Conservation (phyloP, 1,140 invertebrate species). For the Babylonia areolata region DNA sequence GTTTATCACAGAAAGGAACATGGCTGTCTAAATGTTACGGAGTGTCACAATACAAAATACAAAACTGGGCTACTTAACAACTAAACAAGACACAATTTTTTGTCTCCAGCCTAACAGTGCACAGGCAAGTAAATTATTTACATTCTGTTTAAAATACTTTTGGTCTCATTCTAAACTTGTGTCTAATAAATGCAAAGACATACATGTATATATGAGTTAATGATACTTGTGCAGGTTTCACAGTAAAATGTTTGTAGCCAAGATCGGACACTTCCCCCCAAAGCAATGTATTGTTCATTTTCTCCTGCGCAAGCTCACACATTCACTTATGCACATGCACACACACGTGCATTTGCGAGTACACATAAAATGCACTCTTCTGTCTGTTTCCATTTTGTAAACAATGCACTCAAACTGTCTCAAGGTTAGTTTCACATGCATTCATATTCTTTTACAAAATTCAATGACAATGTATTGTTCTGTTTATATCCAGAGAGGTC, state of each 20-base stretch:
- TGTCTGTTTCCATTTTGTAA: no score
- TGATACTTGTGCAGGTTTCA: not conserved
- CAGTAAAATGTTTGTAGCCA: not conserved
- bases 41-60: not conserved
- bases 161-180: not conserved
- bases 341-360: not conserved
- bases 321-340: not conserved
- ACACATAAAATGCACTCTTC: no score
- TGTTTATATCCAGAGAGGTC: not conserved
- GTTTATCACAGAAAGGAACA: not conserved
- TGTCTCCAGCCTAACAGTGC: not conserved
- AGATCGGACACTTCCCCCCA: not conserved
- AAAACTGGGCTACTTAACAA: not conserved
- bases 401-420: no score
- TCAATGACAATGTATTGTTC: not conserved
- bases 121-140: not conserved
- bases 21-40: not conserved
- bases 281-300: not conserved
- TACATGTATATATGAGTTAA: not conserved
- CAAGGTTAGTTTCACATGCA: no score
- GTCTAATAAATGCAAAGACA: not conserved
- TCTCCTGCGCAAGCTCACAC: not conserved
- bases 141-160: not conserved
- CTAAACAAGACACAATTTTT: not conserved
- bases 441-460: no score